Evolutionary conservation across 1,140 invertebrate genomes (phyloP).

Genomic region (Zaprionus gabonicus): DNA sequence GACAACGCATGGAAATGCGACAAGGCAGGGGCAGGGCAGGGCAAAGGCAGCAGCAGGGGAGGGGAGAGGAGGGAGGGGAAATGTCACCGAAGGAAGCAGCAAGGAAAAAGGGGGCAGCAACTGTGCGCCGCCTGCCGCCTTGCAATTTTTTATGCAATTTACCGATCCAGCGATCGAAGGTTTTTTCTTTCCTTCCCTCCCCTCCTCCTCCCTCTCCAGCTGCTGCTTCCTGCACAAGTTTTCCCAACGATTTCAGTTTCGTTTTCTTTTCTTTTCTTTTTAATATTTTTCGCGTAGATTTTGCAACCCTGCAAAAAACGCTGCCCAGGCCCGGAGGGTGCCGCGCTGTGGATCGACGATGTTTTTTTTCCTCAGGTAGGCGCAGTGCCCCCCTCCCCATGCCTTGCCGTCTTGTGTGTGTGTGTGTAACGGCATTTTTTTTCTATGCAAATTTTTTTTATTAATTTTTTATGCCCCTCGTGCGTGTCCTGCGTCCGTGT

Average conservation of each 20-base stretch:
- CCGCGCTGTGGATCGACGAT: constrained; percentile 32
- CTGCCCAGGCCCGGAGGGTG: constrained; percentile 38
- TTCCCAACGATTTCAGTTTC: constrained; percentile 5
- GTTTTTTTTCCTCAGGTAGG: constrained; percentile 56
- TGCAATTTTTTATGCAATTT: constrained; percentile 82
- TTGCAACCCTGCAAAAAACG: constrained; percentile 45
- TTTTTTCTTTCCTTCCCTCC: constrained; percentile 19
- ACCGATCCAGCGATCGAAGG: constrained; percentile 53
- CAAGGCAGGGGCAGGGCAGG: background rate
- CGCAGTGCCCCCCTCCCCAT: constrained; percentile 1
- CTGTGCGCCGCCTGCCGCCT: constrained; percentile 40
- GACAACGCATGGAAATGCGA: constrained; percentile 32
- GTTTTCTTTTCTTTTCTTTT: constrained; percentile 1
- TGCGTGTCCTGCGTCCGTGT: constrained; percentile 51
- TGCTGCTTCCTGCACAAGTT: constrained; percentile 30
- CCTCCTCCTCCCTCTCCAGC: constrained; percentile 23
- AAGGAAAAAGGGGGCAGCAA: constrained; percentile 1
- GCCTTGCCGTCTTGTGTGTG: constrained; percentile 21
- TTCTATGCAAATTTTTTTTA: constrained; percentile 83
- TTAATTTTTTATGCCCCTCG: constrained; percentile 79
- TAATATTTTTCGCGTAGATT: constrained; percentile 26
- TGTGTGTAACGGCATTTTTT: constrained; percentile 79
- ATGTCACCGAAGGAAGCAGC: background rate
- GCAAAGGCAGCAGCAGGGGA: background rate
- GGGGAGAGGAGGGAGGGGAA: background rate